Base-by-base conservation (phyloP, 37 sponge, comb jelly and placozoan species). In the Bolinopsis microptera region DNA sequence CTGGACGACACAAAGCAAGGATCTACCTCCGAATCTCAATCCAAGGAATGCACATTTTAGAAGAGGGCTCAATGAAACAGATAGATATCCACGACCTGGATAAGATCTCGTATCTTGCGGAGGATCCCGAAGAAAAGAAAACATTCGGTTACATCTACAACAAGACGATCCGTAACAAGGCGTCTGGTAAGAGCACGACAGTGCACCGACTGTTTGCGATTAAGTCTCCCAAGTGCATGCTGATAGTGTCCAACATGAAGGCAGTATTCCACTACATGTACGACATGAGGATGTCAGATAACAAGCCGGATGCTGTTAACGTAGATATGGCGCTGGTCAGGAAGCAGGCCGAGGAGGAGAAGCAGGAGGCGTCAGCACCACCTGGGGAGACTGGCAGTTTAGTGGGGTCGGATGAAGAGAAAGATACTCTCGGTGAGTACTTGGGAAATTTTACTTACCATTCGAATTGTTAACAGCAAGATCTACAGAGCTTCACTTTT, bases 221-320 rank as follows among this genome's bases (percentile, higher is more conserved):
- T 37, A 80, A 80, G 82, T 36, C 82, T 30, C 82, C 82, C 38
- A 80, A 80, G 38, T 34, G 37, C 1, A 34, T 21, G 38, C 8
- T 80, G 30, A 35, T 80, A 3, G 82, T 80, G 82, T 31, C 82
- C 2, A 31, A 80, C 38, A 80, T 80, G 82, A 80, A 80, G 82
- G 82, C 36, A 34, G 82, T 80, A 37, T 80, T 80, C 38, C 82
- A 80, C 82, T 80, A 80, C 38, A 80, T 80, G 82, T 35, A 80
- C 82, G 82, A 80, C 82, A 80, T 31, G 82, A 80, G 82, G 32
- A 80, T 80, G 82, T 9, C 23, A 0, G 36, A 36, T 5, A 36
- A 32, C 38, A 35, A 80, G 9, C 82, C 82, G 1, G 30, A 34
- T 33, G 35, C 38, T 9, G 22, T 3, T 22, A 35, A 80, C 30